Evolutionary conservation across 1,140 invertebrate genomes (phyloP).

Genomic region (Rhopalosiphum maidis): DNA sequence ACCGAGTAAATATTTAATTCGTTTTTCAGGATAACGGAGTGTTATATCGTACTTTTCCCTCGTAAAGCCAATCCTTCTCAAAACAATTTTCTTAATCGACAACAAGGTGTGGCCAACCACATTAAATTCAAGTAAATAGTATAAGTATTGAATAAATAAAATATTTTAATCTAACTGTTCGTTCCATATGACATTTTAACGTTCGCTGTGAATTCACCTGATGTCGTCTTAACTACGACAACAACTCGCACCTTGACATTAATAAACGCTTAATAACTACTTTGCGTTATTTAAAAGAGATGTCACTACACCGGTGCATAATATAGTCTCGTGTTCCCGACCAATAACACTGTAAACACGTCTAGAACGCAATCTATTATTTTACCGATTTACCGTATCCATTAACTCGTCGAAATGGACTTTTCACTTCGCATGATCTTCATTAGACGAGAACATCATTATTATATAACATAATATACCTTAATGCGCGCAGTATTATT

Average conservation of each 20-base stretch:
- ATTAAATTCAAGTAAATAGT: neutral
- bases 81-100: neutral
- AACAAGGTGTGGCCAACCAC: neutral
- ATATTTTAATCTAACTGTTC: neutral
- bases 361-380: no score
- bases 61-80: neutral
- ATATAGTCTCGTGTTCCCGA: neutral
- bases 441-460: neutral
- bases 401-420: neutral
- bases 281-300: neutral
- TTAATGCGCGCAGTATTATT: neutral
- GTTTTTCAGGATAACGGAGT: no score
- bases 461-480: neutral
- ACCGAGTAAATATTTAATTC: neutral
- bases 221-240: neutral
- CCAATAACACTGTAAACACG: no score
- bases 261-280: neutral
- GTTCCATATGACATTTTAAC: neutral
- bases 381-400: neutral
- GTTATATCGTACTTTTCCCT: neutral
- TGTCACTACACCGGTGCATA: neutral
- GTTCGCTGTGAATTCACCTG: neutral
- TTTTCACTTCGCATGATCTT: neutral
- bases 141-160: neutral
- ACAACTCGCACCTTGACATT: neutral